These are phyloP conservation scores for Amphilophus citrinellus DNA, from an alignment of 2,113 vertebrate species.

Conservation along the genomic window DNA sequence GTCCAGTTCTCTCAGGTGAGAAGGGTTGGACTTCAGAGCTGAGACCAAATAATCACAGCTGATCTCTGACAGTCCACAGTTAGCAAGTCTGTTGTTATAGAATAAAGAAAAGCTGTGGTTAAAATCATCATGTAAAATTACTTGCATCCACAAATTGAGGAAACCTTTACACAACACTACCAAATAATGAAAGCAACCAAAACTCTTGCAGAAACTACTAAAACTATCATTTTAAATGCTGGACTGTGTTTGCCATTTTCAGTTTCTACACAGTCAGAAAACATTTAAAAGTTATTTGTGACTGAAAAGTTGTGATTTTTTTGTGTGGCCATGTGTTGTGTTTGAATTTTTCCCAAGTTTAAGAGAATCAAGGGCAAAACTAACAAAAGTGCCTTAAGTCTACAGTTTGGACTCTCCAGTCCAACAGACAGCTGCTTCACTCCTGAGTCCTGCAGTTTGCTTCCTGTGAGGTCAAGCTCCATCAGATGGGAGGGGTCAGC, in stretches of 20 bases:
- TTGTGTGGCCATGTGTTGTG: too few relatives aligned
- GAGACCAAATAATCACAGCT: neutral
- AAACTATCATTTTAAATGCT: neutral
- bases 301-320: neutral
- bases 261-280: neutral
- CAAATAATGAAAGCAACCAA: neutral
- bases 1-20: constrained; percentile 20
- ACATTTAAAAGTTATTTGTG: neutral
- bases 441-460: neutral
- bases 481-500: neutral
- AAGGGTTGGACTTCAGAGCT: constrained; percentile 17
- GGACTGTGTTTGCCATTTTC: too few relatives aligned
- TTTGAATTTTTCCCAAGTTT: neutral
- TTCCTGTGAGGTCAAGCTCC: neutral
- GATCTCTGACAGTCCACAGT: neutral
- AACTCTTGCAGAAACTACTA: neutral
- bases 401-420: neutral
- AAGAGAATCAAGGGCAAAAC: neutral
- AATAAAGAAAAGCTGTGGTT: neutral
- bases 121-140: neutral
- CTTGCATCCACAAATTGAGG: neutral
- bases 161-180: neutral
- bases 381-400: neutral
- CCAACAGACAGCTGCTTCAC: neutral
- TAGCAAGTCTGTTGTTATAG: constrained; percentile 8